These are phyloP conservation scores for Danaus plexippus DNA, from an alignment of 1,140 invertebrate genomes.

Conservation along the genomic window DNA sequence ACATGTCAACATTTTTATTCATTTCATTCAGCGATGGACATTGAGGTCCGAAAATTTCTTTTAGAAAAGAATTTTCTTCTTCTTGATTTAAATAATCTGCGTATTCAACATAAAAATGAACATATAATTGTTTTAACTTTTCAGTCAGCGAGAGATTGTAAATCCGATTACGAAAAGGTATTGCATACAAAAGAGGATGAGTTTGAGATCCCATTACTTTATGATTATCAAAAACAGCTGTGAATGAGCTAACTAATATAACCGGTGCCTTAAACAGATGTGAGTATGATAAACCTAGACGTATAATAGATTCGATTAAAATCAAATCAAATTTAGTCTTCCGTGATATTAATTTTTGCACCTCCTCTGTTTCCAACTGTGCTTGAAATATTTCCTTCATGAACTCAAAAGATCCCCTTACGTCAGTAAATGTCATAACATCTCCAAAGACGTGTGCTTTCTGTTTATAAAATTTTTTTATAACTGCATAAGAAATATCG, in stretches of 20 bases:
- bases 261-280: conserved; percentile 35
- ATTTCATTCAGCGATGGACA: conserved; percentile 54
- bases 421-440: conserved; percentile 5
- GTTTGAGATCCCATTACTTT: conserved; percentile 23
- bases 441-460: conserved; percentile 5
- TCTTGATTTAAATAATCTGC: conserved; percentile 13
- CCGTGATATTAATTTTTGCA: conserved; percentile 23
- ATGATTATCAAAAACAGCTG: conserved; percentile 15
- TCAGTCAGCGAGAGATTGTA: conserved; percentile 26
- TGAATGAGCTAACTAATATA: conserved; percentile 32
- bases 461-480: conserved; percentile 10
- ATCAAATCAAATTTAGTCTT: conserved; percentile 27
- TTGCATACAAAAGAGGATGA: conserved; percentile 28
- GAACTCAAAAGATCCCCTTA: background rate
- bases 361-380: conserved; percentile 24
- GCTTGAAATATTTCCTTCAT: conserved; percentile 16
- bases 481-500: conserved; percentile 22
- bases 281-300: conserved; percentile 18
- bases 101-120: background rate
- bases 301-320: conserved; percentile 24
- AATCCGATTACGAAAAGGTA: conserved; percentile 10
- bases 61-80: conserved; percentile 37
- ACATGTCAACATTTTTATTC: conserved; percentile 63
- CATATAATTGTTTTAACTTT: conserved; percentile 16
- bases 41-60: conserved; percentile 49